Conservation (phyloP, 2,888 invertebrate genomes). For the Erebia epiphron region DNA sequence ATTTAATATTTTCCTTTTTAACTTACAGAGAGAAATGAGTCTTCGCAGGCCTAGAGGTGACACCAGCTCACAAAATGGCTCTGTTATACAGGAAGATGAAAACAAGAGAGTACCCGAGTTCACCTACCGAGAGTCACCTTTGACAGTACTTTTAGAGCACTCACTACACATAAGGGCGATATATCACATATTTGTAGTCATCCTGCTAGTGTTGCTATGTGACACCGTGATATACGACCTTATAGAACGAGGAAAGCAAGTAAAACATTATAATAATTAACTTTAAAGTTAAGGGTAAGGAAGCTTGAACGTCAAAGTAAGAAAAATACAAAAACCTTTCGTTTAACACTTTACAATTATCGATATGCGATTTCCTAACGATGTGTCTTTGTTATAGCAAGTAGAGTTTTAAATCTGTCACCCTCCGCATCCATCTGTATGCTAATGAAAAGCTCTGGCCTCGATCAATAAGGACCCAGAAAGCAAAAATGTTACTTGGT, state of each 20-base stretch:
- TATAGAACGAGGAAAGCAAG: slow-evolving; percentile 89
- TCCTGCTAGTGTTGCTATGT: slow-evolving; percentile 87
- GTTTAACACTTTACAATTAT: too few species aligned
- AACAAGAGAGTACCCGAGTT: slow-evolving; percentile 74
- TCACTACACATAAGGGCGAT: slow-evolving; percentile 90
- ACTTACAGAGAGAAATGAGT: slow-evolving; percentile 37
- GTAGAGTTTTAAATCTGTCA: too few species aligned
- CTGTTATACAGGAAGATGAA: slow-evolving; percentile 46
- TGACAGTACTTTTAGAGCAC: slow-evolving; percentile 90
- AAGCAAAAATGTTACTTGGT: too few species aligned
- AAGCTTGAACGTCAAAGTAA: too few species aligned
- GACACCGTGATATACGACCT: slow-evolving; percentile 89
- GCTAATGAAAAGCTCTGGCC: too few species aligned
- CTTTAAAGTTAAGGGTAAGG: background rate
- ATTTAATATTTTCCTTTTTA: background rate
- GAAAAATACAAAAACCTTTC: too few species aligned
- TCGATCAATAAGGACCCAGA: too few species aligned
- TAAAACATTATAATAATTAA: slow-evolving; percentile 45
- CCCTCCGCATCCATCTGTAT: too few species aligned
- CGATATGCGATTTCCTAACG: too few species aligned
- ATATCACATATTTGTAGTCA: slow-evolving; percentile 92
- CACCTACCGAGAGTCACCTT: slow-evolving; percentile 87
- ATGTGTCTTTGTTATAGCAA: too few species aligned
- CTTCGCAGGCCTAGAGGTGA: slow-evolving; percentile 45
- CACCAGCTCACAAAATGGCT: slow-evolving; percentile 49